A percentile compares a stretch with the other conserved stretches of the same genome.
Conservation (phyloP, 2,113 vertebrate genomes). For the Etheostoma cragini region DNA sequence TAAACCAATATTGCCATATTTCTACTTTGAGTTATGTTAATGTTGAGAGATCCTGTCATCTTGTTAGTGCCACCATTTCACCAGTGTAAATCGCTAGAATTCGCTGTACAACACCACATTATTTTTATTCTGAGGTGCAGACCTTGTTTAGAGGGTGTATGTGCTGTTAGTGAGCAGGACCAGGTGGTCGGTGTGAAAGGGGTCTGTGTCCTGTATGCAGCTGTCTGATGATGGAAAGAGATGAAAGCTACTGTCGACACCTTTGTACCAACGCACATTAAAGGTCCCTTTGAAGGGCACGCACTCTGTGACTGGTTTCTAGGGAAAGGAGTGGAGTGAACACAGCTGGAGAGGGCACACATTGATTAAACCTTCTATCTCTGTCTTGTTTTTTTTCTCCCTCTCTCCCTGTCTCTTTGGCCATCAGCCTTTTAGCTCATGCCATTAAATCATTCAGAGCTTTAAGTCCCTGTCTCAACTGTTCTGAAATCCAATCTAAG, state of each 20-base stretch:
- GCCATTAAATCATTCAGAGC: slow-evolving; percentile 42
- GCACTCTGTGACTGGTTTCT: slow-evolving; percentile 26
- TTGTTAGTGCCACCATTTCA: background rate
- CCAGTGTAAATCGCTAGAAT: background rate
- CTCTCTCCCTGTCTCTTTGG: background rate
- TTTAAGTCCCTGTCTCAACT: background rate
- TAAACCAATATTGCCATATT: background rate
- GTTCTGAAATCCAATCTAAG: slow-evolving; percentile 20
- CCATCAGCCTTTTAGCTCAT: slow-evolving; percentile 10
- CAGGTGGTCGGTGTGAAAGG: slow-evolving; percentile 45
- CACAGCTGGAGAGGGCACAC: slow-evolving; percentile 53
- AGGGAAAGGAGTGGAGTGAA: slow-evolving; percentile 28
- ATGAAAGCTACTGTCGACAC: slow-evolving; percentile 71
- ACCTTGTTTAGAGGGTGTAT: background rate
- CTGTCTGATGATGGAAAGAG: slow-evolving; percentile 49
- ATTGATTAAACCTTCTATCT: slow-evolving; percentile 30
- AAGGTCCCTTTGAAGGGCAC: slow-evolving; percentile 68
- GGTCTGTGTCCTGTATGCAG: slow-evolving; percentile 22
- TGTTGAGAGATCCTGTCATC: background rate
- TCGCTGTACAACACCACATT: background rate
- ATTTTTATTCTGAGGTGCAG: background rate
- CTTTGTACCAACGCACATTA: slow-evolving; percentile 67
- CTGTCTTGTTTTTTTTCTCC: background rate
- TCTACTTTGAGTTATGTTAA: background rate
- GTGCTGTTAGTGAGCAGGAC: slow-evolving; percentile 14